Base-by-base conservation (phyloP, 2,113 vertebrate genomes). In the Psilopogon haemacephalus region DNA sequence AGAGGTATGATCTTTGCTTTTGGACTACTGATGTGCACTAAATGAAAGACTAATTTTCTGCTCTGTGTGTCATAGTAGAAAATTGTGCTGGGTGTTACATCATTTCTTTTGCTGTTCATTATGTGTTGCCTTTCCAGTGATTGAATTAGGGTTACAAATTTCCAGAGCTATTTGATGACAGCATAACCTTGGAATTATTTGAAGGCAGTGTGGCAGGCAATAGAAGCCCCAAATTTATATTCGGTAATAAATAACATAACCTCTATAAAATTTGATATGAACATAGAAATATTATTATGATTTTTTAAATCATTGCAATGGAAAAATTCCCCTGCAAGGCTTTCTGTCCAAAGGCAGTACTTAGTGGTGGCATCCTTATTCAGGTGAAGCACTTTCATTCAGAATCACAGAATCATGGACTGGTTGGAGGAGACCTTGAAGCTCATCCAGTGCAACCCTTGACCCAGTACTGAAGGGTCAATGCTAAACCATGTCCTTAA, bases 141-240 rank as follows among this genome's bases (percentile, higher is more conserved):
- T 82, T 89, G 92, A 94, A 55, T 79, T 62, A 82, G 37, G 33
- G 81, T 93, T 94, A 83, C 73, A 84, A 86, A 94, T 95, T 93
- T 82, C 74, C 80, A n/a, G 80, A 81, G 63, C 59, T 87, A 87
- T 33, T 37, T 0, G 14, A 72, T 93, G 91, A 92, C 74, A 91
- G 32, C 50, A 76, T 93, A 96, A 95, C 95, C 91, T 94, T 95
- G 93, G 70, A 94, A 92, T 80, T 92, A 87, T 77, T 90, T 93
- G 92, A 78, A 93, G 74, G 48, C 8, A 30, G 32, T 2, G 1
- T 82, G 71, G 59, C 72, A 76, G 40, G 64, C 78, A 96, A 91
- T 55, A 90, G 64, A 92, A 64, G 32, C 30, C 55, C 52, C 40
- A 52, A 42, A 93, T 90, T 91, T 92, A 93, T 80, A 84, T 72